phyloP scores from a whole-genome alignment of 1,140 invertebrate species.

The Zophobas morio region DNA sequence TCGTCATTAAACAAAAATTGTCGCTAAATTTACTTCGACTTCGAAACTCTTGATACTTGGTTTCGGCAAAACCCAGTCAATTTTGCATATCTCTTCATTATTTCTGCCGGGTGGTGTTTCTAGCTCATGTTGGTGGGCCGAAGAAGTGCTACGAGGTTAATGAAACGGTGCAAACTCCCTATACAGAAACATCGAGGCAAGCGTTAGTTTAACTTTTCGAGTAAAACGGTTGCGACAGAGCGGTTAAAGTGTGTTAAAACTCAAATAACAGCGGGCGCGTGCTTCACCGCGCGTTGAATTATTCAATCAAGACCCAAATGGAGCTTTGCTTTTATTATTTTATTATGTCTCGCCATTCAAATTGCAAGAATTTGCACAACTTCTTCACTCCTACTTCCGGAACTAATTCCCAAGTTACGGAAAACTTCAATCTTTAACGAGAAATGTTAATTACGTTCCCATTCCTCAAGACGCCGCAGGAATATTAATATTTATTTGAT shows the following conservation, averaged over 20 bases:
- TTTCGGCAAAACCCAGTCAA: too few relatives aligned
- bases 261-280: slow-evolving; percentile 55
- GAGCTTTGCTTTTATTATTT: slow-evolving; percentile 56
- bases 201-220: slow-evolving; percentile 42
- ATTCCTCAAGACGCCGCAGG: slow-evolving; percentile 42
- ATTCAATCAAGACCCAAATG: slow-evolving; percentile 54
- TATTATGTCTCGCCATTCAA: slow-evolving; percentile 56
- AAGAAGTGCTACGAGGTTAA: slow-evolving; percentile 21
- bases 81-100: too few relatives aligned
- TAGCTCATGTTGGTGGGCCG: neutral
- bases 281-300: slow-evolving; percentile 53
- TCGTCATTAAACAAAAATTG: too few relatives aligned
- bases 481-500: slow-evolving; percentile 55
- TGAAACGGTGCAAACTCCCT: slow-evolving; percentile 14
- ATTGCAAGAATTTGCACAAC: slow-evolving; percentile 53
- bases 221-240: slow-evolving; percentile 34
- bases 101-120: too few relatives aligned
- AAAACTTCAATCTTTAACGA: slow-evolving; percentile 56
- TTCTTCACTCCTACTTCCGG: slow-evolving; percentile 48
- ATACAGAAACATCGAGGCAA: slow-evolving; percentile 13
- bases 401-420: slow-evolving; percentile 55
- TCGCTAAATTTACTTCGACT: too few relatives aligned
- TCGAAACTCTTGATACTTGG: too few relatives aligned
- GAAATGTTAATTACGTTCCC: slow-evolving; percentile 54
- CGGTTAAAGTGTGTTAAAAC: slow-evolving; percentile 56